A percentile compares a stretch with the other conserved stretches of the same genome.
Evolutionary conservation across 2,113 vertebrate species (phyloP).

Genomic region (Prionailurus viverrinus): DNA sequence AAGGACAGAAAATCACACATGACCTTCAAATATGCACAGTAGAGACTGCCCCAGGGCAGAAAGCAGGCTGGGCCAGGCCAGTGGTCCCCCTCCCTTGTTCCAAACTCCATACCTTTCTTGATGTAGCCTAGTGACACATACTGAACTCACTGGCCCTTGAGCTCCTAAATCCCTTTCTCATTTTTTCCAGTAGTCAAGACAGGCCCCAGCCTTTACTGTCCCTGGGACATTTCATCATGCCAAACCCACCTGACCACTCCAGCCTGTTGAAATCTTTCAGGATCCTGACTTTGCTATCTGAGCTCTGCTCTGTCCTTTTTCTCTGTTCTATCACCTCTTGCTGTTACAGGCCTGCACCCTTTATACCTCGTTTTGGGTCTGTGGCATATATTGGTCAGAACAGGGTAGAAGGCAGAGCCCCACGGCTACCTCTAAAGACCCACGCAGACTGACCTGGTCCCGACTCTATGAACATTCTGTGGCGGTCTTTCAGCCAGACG

Average conservation of each 20-base stretch:
- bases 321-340: background rate
- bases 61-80: background rate
- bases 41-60: background rate
- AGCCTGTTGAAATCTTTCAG: background rate
- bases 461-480: fast-evolving
- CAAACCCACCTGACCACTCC: background rate
- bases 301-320: background rate
- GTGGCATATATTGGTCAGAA: background rate
- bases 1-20: background rate
- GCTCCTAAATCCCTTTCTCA: conserved; percentile 2
- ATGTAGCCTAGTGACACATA: background rate
- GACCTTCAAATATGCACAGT: background rate
- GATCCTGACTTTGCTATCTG: background rate
- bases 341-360: background rate
- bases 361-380: background rate
- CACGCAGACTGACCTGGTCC: background rate
- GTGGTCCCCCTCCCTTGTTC: background rate
- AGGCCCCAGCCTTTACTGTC: background rate
- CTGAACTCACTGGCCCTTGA: background rate
- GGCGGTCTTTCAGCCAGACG: background rate
- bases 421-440: background rate
- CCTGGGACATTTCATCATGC: background rate
- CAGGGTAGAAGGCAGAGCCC: background rate
- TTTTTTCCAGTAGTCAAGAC: background rate
- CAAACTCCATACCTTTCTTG: background rate